Evolutionary conservation across 64 coral and sea anemone genomes (phyloP), one percentile per base, ranked within the genome.

Genomic region (Montipora efflorescens): DNA sequence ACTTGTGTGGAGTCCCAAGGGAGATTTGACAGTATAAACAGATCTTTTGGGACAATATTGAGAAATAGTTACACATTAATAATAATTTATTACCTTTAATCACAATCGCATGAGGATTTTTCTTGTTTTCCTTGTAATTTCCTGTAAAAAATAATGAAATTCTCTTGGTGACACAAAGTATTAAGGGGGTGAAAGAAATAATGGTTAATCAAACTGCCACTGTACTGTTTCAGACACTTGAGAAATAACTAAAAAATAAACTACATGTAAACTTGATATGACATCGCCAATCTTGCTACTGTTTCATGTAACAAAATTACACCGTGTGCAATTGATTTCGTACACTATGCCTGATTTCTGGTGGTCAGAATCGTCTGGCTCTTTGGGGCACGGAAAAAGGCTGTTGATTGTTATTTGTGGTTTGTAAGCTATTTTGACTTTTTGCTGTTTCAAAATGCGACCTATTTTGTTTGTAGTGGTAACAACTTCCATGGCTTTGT

Each of bases 71-170:
- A 46, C 2, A 12, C 2, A 6, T 47, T 3, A 76, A 43, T 44
- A 8, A 4, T 11, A 57, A 19, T 21, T 36, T 14, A 48, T 18
- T 72, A 86, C 82, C 82, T 86, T 78, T 49, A 86, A 86, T 71
- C 82, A 72, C 82, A 86, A 70, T 59, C 82, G 71, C 82, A 86
- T 45, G 62, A 22, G 7, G 44, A 18, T 5, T 45, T 50, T 51
- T 86, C 82, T 71, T 86, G 82, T 86, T 72, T 86, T 48, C 22
- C 82, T 72, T 86, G 82, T 50, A 86, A 72, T 49, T 86, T 86
- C 66, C 82, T 86, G 12, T 57, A 57, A 21, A 47, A 72, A 11
- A 64, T 64, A 64, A 86, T 14, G 7, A 86, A 49, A 9, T 18
- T 23, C 5, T 61, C 2, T 43, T 25, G 14, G 10, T 61, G 10